These are phyloP conservation scores for Chromobotia macracanthus DNA, from an alignment of 2,797 vertebrate species.

Conservation along the genomic window DNA sequence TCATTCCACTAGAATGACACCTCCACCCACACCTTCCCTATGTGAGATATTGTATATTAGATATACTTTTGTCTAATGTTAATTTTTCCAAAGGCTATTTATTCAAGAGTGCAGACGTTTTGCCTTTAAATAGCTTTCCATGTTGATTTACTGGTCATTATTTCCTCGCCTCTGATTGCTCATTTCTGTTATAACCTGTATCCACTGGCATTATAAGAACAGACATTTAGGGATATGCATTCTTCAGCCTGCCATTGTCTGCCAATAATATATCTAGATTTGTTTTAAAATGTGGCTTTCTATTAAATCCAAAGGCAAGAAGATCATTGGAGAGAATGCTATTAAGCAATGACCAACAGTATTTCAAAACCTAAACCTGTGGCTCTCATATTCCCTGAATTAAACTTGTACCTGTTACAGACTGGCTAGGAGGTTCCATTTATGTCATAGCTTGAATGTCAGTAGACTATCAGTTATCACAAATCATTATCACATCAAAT, in stretches of 20 bases:
- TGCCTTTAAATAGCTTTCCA: background rate
- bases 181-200: conserved; percentile 1
- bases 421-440: background rate
- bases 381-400: background rate
- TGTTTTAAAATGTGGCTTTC: background rate
- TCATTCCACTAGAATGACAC: background rate
- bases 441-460: background rate
- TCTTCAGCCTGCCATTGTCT: background rate
- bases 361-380: background rate
- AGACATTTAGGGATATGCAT: background rate
- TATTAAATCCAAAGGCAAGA: background rate
- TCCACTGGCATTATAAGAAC: background rate
- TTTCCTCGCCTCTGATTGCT: background rate
- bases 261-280: background rate
- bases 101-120: background rate
- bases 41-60: background rate
- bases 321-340: background rate
- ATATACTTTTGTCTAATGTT: background rate
- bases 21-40: background rate
- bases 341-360: background rate
- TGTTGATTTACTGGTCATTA: background rate
- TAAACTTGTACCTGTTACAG: background rate
- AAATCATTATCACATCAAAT: too few relatives aligned
- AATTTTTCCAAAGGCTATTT: background rate
- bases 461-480: background rate